Evolutionary conservation across 2,888 invertebrate genomes (phyloP), one percentile per base, ranked within the genome.

Genomic region (Pseudoips prasinana): DNA sequence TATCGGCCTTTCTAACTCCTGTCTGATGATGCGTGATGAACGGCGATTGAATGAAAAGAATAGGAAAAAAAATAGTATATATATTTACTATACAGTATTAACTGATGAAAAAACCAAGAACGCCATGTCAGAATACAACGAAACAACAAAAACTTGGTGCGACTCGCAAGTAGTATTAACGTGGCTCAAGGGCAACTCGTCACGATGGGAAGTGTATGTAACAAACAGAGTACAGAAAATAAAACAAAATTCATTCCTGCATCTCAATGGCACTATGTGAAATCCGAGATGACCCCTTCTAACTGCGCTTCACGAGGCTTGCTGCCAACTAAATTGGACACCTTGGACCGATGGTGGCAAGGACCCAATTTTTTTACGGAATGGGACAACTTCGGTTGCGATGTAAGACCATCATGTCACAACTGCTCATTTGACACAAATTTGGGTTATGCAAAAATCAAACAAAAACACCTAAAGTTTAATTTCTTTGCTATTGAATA

Each of bases 301-400:
- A 7, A 20, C 7, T 20, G 20, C n/a, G 20, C 20, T 3, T 20
- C 7, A 2, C 3, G 20, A 20, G 20, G 20, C n/a, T n/a, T 20
- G n/a, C 7, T 20, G 7, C 20, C 20, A n/a, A 20, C 2, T n/a
- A 31, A 18, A 7, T 33, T 49, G 19, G 50, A 46, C 9, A 39
- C 44, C 1, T 44, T 50, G 1, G 50, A 54, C 31, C 45, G 40
- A 8, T 45, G 48, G 2, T 45, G 40, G 7, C 29, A 46, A 8
- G 46, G 49, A 2, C 20, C 20, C 4, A 7, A 20, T 2, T 20
- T 20, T 20, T 7, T 20, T n/a, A n/a, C n/a, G 18, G 27, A 9
- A 1, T 8, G 11, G 3, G 5, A 2, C 0, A 38, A 11, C 1
- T 38, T 18, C 1, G 1, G 29, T 1, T 38, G 33, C 8, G 18